Evolutionary conservation across 2,797 vertebrate species (phyloP).

Genomic region (Darevskia nairensis): DNA sequence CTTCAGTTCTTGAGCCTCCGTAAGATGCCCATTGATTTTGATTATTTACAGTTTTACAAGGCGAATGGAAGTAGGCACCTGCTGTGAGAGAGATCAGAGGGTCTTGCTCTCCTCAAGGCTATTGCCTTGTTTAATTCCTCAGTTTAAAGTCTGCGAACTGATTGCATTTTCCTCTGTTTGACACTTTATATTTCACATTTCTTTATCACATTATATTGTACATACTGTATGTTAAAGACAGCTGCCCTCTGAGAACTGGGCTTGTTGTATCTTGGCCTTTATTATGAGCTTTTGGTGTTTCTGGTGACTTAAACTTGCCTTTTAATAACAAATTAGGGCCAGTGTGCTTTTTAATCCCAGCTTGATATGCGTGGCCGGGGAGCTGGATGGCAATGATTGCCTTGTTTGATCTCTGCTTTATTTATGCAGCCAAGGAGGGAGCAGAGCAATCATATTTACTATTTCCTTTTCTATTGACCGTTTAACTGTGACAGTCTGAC

Average conservation of each 20-base stretch:
- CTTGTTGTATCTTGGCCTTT: constrained; percentile 58
- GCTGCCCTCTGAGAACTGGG: constrained; percentile 49
- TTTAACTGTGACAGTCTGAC: constrained; percentile 46
- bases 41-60: constrained; percentile 77
- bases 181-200: constrained; percentile 71
- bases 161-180: constrained; percentile 72
- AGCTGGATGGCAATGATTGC: constrained; percentile 22
- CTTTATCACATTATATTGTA: constrained; percentile 63
- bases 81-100: constrained; percentile 74
- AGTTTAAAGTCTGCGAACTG: constrained; percentile 69
- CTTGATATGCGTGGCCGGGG: constrained; percentile 38
- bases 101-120: constrained; percentile 73
- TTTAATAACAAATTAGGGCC: constrained; percentile 42
- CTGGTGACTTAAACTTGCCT: constrained; percentile 38
- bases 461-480: constrained; percentile 53
- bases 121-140: constrained; percentile 77
- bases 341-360: constrained; percentile 15
- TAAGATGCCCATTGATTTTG: constrained; percentile 75
- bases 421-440: constrained; percentile 23
- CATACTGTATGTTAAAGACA: constrained; percentile 47
- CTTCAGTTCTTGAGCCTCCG: constrained; percentile 56
- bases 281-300: constrained; percentile 39
- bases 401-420: constrained; percentile 42
- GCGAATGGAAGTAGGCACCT: constrained; percentile 66
- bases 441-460: constrained; percentile 47